Evolutionary conservation across 1,140 invertebrate genomes (phyloP), one percentile per base, ranked within the genome.

Genomic region (Solenopsis invicta): DNA sequence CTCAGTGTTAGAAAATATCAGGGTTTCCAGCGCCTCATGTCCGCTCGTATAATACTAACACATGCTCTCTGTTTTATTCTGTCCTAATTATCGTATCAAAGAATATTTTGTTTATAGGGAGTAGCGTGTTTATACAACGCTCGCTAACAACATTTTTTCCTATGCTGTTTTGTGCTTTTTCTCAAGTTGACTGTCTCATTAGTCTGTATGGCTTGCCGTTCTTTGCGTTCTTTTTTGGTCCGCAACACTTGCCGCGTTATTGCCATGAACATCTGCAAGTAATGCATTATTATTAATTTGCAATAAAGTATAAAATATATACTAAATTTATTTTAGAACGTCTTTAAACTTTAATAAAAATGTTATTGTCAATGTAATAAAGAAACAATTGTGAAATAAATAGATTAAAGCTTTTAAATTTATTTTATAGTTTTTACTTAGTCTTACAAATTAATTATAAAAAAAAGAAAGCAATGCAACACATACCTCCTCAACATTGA

Each of bases 401-500:
- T 12, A 13, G 1, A 0, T 84, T 76, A 1, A 62, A 76, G 13
- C 48, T 29, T 48, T 1, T 12, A 50, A 8, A 48, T 69, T 45
- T 45, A 67, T 45, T 45, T 67, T 67, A 62, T 8, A 41, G 4
- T 41, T 41, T 41, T 8, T 41, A 41, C 5, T 41, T 62, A 67
- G n/a, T 1, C 4, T 48, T 24, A 48, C 24, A 69, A 75, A 80
- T 67, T 29, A 59, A 97, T 96, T 37, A n/a, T 92, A 24, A 75
- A 1, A 69, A 10, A 41, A 10, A 41, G 4, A 69, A 96, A 98
- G 96, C 97, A 94, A 93, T 8, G 12, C 12, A 37, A 90, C 69
- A 97, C 66, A 50, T 97, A 98, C 97, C 96, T 99, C 99, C 96
- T 99, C 99, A 75, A 99, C 99, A 96, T 99, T 99, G 91, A 99